Conservation (phyloP, 2,113 vertebrate genomes). For the Clarias batrachus region DNA sequence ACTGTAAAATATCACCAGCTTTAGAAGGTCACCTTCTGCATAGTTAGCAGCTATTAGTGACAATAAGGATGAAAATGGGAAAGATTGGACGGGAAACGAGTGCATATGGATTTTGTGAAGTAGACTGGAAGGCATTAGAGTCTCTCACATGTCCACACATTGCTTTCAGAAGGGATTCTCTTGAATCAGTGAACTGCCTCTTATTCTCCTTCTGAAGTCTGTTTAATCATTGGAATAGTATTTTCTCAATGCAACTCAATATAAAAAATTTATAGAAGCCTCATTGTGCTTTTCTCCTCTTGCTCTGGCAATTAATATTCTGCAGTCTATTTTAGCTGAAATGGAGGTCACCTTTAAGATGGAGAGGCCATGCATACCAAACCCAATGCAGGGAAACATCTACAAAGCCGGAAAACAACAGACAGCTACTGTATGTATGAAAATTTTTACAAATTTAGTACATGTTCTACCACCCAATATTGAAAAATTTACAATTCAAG, state of each 20-base stretch:
- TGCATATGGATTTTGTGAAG: conserved; percentile 58
- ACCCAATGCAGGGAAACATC: conserved; percentile 23
- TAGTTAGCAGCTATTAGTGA: conserved; percentile 68
- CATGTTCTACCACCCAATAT: neutral
- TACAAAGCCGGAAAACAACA: conserved; percentile 22
- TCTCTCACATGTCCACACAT: conserved; percentile 67
- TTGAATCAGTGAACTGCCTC: conserved; percentile 73
- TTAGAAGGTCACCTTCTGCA: conserved; percentile 71
- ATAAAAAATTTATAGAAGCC: conserved; percentile 76
- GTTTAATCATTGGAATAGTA: conserved; percentile 79
- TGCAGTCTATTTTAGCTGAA: conserved; percentile 54
- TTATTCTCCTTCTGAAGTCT: conserved; percentile 77
- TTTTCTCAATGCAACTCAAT: conserved; percentile 72
- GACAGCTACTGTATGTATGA: neutral
- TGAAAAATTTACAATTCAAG: neutral
- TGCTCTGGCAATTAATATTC: conserved; percentile 68
- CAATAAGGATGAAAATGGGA: conserved; percentile 66
- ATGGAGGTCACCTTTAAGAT: conserved; percentile 51
- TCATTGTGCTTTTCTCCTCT: conserved; percentile 62
- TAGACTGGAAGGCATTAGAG: conserved; percentile 52
- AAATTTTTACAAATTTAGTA: neutral
- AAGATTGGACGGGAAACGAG: conserved; percentile 67
- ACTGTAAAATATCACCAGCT: conserved; percentile 1
- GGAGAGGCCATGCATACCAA: conserved; percentile 16
- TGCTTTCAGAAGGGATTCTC: conserved; percentile 71